Evolutionary conservation across 2,113 vertebrate genomes (phyloP).

Genomic region (Myiozetetes cayanensis): DNA sequence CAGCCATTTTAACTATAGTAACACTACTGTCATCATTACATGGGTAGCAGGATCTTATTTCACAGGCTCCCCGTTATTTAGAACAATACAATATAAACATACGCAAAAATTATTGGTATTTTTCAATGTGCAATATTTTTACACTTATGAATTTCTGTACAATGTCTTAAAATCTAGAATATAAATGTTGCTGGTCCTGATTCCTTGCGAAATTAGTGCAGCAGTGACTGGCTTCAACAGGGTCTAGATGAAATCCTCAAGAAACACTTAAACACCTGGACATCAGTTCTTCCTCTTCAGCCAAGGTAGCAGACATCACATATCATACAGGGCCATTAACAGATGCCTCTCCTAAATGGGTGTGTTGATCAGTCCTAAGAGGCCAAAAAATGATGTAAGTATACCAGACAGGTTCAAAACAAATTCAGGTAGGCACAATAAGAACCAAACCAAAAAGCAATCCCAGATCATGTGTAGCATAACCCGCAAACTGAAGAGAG

Average conservation of each 20-base stretch:
- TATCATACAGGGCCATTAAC: constrained; percentile 93
- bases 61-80: constrained; percentile 87
- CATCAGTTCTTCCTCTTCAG: constrained; percentile 75
- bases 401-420: not conserved
- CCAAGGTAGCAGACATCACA: constrained; percentile 60
- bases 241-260: constrained; percentile 74
- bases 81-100: constrained; percentile 99
- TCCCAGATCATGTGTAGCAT: not conserved
- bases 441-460: not conserved
- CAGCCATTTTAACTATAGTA: constrained; percentile 95
- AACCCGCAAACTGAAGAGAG: not conserved
- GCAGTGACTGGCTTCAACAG: constrained; percentile 74
- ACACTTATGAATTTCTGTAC: constrained; percentile 91
- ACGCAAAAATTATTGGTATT: constrained; percentile 88
- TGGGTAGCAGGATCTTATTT: constrained; percentile 85
- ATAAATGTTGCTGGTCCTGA: constrained; percentile 97
- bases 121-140: constrained; percentile 86
- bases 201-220: constrained; percentile 85
- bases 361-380: constrained; percentile 81
- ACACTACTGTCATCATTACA: constrained; percentile 92
- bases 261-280: constrained; percentile 69
- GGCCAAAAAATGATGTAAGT: not conserved
- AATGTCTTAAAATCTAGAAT: constrained; percentile 86
- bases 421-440: not conserved
- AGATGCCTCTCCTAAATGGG: constrained; percentile 76